Percentiles rank a stretch among this genome's conserved stretches.
phyloP scores from a whole-genome alignment of 2,113 vertebrate genomes.

The Pomatostomus ruficeps region DNA sequence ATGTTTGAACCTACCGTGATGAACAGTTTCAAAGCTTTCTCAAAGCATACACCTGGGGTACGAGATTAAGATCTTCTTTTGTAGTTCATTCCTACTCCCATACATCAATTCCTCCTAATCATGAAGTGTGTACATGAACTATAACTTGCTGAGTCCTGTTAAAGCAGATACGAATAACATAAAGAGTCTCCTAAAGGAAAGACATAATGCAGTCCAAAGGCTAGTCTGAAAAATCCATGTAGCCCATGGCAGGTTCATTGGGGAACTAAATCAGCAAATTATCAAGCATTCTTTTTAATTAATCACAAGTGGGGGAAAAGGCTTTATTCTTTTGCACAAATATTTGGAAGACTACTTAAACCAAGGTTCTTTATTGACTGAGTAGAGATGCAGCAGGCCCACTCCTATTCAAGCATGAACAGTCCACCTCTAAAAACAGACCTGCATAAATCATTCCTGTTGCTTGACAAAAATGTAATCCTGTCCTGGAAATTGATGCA shows the following conservation, averaged over 20 bases:
- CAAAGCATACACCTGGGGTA: neutral
- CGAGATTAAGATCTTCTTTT: neutral
- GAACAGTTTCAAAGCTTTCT: neutral
- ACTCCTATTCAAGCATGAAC: neutral
- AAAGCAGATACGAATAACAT: neutral
- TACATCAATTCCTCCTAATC: neutral
- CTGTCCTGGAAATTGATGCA: neutral
- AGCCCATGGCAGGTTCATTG: neutral
- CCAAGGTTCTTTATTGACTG: neutral
- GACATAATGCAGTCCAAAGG: neutral
- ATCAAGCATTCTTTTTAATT: neutral
- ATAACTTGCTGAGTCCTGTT: neutral
- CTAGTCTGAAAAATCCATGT: neutral
- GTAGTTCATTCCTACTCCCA: neutral
- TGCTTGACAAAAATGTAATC: neutral
- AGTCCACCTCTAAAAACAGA: neutral
- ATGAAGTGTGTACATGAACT: neutral
- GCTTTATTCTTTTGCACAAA: neutral
- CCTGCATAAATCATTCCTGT: neutral
- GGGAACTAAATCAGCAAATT: neutral
- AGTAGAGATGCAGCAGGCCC: neutral
- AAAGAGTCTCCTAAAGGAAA: neutral
- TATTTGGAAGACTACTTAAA: neutral
- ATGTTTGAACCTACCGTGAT: neutral
- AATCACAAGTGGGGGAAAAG: rapidly evolving